These are phyloP conservation scores for Paedocypris sp. DNA, from an alignment of 2,113 vertebrate species.

Conservation along the genomic window DNA sequence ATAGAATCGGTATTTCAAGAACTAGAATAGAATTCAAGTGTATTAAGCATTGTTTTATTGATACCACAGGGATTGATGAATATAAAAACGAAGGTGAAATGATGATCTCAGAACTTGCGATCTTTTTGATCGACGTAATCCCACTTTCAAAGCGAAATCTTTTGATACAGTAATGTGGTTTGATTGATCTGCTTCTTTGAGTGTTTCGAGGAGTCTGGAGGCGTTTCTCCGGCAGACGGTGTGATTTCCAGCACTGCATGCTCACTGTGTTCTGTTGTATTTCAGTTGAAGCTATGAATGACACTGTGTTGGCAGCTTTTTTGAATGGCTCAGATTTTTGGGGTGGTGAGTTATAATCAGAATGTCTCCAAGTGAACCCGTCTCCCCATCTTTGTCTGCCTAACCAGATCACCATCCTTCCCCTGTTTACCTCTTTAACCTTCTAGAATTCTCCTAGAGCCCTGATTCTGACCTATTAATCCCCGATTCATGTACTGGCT, in stretches of 20 bases:
- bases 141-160: no score
- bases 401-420: conserved; percentile 57
- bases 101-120: no score
- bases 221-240: neutral
- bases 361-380: conserved; percentile 45
- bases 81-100: no score
- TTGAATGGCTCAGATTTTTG: conserved; percentile 92
- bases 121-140: no score
- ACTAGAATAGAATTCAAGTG: no score
- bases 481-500: no score
- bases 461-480: neutral
- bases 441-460: neutral
- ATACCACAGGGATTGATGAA: no score
- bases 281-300: conserved; percentile 97
- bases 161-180: no score
- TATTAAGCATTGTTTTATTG: no score
- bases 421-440: conserved; percentile 53
- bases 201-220: no score
- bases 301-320: conserved; percentile 85
- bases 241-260: conserved; percentile 48
- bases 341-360: conserved; percentile 85
- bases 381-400: conserved; percentile 37
- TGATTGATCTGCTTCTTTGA: neutral
- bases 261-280: conserved; percentile 79
- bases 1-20: no score